Percentiles rank a stretch among this genome's conserved stretches.
These are phyloP conservation scores for Eupithecia subfuscata DNA, from an alignment of 2,888 invertebrate genomes.

Conservation along the genomic window DNA sequence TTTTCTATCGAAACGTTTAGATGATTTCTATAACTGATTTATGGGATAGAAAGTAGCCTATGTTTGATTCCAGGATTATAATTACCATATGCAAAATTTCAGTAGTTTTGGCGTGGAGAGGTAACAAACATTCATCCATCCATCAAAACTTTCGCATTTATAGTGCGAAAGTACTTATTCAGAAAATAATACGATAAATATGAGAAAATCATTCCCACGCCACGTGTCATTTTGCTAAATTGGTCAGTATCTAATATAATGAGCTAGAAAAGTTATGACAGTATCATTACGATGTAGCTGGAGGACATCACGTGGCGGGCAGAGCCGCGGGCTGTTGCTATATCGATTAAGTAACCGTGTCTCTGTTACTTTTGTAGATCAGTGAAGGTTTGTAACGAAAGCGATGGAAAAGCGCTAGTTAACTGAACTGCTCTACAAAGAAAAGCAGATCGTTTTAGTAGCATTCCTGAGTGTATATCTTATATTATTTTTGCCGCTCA, in stretches of 20 bases:
- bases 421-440: background rate
- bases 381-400: slow-evolving; percentile 11
- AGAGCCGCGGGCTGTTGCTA: slow-evolving; percentile 24
- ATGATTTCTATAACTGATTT: no score
- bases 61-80: no score
- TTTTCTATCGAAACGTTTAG: no score
- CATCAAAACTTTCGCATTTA: no score
- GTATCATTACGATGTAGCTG: slow-evolving; percentile 18
- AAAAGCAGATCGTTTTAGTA: background rate
- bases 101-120: no score
- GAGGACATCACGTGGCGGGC: slow-evolving; percentile 35
- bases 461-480: no score
- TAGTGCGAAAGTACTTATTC: no score
- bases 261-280: slow-evolving; percentile 34
- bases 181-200: background rate
- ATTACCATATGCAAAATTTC: no score
- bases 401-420: background rate
- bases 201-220: background rate
- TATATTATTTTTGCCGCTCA: no score
- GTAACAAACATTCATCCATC: no score
- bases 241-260: slow-evolving; percentile 11
- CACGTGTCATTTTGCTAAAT: background rate
- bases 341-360: background rate
- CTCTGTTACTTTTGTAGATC: slow-evolving; percentile 3
- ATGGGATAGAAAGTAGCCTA: no score